Percentiles rank a stretch among this genome's conserved stretches.
These are phyloP conservation scores for Ammospiza maritima DNA, from an alignment of 2,797 vertebrate species.

Conservation along the genomic window DNA sequence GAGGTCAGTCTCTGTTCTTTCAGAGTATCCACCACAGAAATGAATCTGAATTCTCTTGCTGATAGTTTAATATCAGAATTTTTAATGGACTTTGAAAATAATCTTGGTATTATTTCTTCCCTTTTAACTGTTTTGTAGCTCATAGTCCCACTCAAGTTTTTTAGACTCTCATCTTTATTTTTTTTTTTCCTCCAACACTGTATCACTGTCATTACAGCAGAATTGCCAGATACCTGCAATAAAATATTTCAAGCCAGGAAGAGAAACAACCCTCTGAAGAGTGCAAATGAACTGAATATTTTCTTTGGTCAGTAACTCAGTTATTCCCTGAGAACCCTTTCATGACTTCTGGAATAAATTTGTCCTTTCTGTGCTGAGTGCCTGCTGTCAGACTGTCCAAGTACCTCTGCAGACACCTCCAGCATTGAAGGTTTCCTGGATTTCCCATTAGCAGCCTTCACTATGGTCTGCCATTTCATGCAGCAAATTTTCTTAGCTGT, in stretches of 20 bases:
- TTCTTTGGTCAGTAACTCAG: neutral
- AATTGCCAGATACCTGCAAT: constrained; percentile 17
- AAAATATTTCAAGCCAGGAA: constrained; percentile 22
- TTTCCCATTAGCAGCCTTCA: neutral
- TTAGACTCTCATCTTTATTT: neutral
- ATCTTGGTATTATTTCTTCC: neutral
- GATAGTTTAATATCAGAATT: neutral
- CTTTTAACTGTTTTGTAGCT: neutral
- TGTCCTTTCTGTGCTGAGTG: neutral
- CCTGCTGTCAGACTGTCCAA: neutral
- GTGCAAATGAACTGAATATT: neutral
- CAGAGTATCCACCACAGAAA: constrained; percentile 1
- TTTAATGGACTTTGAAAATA: constrained; percentile 27
- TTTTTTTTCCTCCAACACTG: neutral
- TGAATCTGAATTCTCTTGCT: neutral
- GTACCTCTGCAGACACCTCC: neutral
- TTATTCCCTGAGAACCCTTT: neutral
- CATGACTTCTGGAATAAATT: neutral
- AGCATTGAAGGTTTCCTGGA: neutral
- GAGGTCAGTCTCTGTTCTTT: neutral
- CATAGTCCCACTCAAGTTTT: neutral
- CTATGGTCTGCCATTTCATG: neutral
- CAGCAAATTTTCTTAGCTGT: neutral
- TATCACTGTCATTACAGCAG: constrained; percentile 6
- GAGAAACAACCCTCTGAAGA: neutral